Base-by-base conservation (phyloP, 2,797 vertebrate genomes). In the Eremophila alpestris region DNA sequence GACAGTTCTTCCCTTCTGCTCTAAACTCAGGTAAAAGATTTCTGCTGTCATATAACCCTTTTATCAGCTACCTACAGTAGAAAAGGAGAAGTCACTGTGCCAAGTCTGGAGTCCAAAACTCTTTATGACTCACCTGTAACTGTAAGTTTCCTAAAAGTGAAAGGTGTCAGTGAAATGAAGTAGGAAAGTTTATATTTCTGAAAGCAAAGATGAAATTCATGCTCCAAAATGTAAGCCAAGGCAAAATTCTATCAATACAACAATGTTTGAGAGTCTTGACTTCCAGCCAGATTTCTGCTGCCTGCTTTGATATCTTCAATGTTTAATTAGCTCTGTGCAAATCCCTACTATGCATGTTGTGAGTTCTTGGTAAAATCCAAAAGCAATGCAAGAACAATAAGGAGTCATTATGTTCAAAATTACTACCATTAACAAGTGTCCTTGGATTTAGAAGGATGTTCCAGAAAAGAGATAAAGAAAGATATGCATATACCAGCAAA, bases 71-170 rank as follows among this genome's bases (percentile, higher is more conserved):
- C 55, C 32, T 91, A 41, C 27, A 75, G 29, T 65, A 55, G 73
- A 78, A 85, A 92, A 92, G 67, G 32, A 91, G 41, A 29, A 49
- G 41, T 41, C 68, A 56, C 41, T 70, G n/a, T 23, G 16, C 32
- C 38, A 89, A 70, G 16, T 60, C 46, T 58, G 41, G 41, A 76
- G 88, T 80, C 78, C 58, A 77, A 89, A 91, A 87, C 32, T 83
- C 29, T 56, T 94, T 77, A 63, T 83, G 86, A 89, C 40, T 89
- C 70, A 93, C 41, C 71, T 85, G 62, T 40, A 90, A 73, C 71
- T 85, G 62, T 40, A 90, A 73, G 46, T 81, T 91, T 95, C 59
- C 62, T 94, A 56, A 81, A 91, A 93, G 69, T 83, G 48, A 93
- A 94, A 89, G 20, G 9, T 34, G 29, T 73, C 68, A 69, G 79